These are phyloP conservation scores for Acromyrmex charruanus DNA, from an alignment of 1,140 invertebrate species.

Conservation along the genomic window DNA sequence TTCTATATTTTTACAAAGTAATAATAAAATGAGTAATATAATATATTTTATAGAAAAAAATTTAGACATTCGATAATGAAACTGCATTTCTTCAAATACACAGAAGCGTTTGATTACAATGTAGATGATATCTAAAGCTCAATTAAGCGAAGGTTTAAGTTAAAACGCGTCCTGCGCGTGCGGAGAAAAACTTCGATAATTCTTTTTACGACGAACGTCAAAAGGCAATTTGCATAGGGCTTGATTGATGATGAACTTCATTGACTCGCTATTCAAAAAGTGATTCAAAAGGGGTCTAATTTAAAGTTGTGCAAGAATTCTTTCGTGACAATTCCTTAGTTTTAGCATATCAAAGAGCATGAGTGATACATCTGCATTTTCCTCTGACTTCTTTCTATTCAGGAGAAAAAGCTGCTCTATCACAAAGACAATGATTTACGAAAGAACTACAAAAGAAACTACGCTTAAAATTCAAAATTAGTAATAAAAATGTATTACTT, in stretches of 20 bases:
- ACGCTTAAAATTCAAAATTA: background rate
- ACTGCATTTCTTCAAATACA: background rate
- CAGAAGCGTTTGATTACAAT: background rate
- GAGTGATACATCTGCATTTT: constrained; percentile 10
- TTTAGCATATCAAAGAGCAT: constrained; percentile 50
- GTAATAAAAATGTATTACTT: constrained; percentile 23
- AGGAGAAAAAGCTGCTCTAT: background rate
- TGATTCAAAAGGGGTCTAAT: constrained; percentile 21
- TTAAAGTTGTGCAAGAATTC: constrained; percentile 20
- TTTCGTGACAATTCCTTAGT: constrained; percentile 2
- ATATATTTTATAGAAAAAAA: background rate
- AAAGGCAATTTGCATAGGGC: constrained; percentile 35
- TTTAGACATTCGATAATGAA: background rate
- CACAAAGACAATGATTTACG: constrained; percentile 19
- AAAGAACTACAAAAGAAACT: background rate
- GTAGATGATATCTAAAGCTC: constrained; percentile 12
- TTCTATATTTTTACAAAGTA: background rate
- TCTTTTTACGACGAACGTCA: constrained; percentile 14
- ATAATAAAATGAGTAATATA: background rate
- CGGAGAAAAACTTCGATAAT: constrained; percentile 13
- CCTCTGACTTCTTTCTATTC: background rate
- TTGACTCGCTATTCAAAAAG: constrained; percentile 15
- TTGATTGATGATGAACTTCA: constrained; percentile 37
- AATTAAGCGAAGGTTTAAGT: constrained; percentile 34
- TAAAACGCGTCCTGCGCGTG: background rate